Evolutionary conservation across 2,888 invertebrate species (phyloP), one percentile per base, ranked within the genome.

Genomic region (Tridacna gigas): DNA sequence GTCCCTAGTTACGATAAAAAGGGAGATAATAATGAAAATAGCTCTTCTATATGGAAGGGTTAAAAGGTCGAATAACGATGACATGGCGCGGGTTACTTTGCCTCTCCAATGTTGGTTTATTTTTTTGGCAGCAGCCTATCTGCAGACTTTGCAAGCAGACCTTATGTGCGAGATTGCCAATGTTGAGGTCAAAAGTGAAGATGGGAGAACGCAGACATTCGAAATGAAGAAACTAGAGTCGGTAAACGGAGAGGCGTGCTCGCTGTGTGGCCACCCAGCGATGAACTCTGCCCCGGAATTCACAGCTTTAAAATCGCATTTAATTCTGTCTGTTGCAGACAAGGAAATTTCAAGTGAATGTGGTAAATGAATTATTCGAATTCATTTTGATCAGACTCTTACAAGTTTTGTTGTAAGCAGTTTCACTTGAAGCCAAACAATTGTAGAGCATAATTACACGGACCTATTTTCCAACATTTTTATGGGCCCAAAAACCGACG

Each of bases 131-230:
- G 47, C 22, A 26, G 26, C 45, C 9, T 7, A 28, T 26, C 45
- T 20, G 26, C 45, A 37, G 15, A 60, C 78, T n/a, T 47, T 48
- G 11, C 80, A 82, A 66, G 88, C 80, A 2, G 88, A 85, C 47
- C 78, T 88, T 45, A 88, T 82, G 85, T 88, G 88, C 51, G 88
- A 88, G n/a, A 85, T 88, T 56, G 90, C 91, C 73, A 92, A 91
- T 78, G 89, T 92, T 20, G 91, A 92, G 77, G 91, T 92, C 13
- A 91, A 92, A 79, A 91, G 87, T 51, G 92, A 91, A 88, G 92
- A 92, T 88, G 92, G 92, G 3, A 89, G 90, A 51, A 90, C 89
- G 61, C 92, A 92, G 48, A 89, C 90, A 20, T 91, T 92, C 82
- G 91, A 92, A 80, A 89, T 92, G 79, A 92, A 92, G 73, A 86